phyloP scores from a whole-genome alignment of 1,140 invertebrate species.

The Ericerus pela region DNA sequence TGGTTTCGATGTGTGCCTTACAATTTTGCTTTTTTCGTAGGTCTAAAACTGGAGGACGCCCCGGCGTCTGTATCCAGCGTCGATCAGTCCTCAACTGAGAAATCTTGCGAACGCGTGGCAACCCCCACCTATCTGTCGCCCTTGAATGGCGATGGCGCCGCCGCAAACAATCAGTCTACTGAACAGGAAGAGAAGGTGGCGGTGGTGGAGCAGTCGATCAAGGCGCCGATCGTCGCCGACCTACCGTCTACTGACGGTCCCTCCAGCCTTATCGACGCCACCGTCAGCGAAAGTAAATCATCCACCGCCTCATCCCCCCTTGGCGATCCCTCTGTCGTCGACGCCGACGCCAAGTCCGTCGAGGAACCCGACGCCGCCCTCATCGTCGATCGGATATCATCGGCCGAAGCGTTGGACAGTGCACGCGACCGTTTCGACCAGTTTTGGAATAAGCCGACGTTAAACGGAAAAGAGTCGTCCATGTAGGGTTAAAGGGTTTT shows the following conservation, averaged over 20 bases:
- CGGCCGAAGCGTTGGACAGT: constrained; percentile 63
- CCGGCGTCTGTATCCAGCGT: too few species aligned
- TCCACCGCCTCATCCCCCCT: too few species aligned
- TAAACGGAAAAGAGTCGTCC: background rate
- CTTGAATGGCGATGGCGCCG: background rate
- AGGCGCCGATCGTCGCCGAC: background rate
- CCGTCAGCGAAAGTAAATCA: background rate
- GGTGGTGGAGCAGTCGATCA: background rate
- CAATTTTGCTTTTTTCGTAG: too few species aligned
- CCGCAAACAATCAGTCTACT: background rate
- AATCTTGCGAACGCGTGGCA: too few species aligned
- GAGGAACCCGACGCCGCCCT: background rate
- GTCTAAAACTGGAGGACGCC: too few species aligned
- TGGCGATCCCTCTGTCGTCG: constrained; percentile 15
- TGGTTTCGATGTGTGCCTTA: too few species aligned
- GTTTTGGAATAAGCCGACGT: constrained; percentile 49
- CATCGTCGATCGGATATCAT: constrained; percentile 23
- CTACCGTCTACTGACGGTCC: background rate
- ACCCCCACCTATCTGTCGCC: too few species aligned
- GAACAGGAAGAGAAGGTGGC: background rate
- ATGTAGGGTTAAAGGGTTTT: background rate
- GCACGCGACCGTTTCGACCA: constrained; percentile 69
- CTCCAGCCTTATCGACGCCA: background rate
- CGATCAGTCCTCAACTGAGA: too few species aligned
- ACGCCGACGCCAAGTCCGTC: background rate